Evolutionary conservation across 2,113 vertebrate genomes (phyloP).

Genomic region (Callorhinus ursinus): DNA sequence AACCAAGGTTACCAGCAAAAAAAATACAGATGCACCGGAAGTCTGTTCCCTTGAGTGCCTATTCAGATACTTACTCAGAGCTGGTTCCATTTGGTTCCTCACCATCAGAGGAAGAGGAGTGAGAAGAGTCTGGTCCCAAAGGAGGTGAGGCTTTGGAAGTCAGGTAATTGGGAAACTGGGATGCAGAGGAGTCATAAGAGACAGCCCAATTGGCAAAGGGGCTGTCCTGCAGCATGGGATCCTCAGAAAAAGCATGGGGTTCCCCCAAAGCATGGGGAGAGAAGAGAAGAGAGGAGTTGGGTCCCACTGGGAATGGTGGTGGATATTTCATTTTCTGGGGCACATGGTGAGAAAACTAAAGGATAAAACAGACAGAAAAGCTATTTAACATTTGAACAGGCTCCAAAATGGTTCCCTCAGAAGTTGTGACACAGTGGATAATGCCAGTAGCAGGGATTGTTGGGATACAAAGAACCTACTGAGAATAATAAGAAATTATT

Average conservation of each 20-base stretch:
- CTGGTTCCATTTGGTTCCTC: slow-evolving; percentile 92
- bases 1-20: not conserved
- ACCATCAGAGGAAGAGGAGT: slow-evolving; percentile 92
- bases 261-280: slow-evolving; percentile 83
- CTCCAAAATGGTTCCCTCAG: slow-evolving; percentile 7
- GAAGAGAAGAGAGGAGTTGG: slow-evolving; percentile 87
- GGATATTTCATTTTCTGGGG: slow-evolving; percentile 91
- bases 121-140: slow-evolving; percentile 90
- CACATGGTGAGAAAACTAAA: slow-evolving; percentile 82
- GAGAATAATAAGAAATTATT: slow-evolving; percentile 61
- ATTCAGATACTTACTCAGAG: slow-evolving; percentile 88
- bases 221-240: slow-evolving; percentile 88
- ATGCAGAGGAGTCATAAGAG: slow-evolving; percentile 88
- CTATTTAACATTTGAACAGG: slow-evolving; percentile 71
- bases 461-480: slow-evolving; percentile 57
- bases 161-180: slow-evolving; percentile 89
- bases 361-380: slow-evolving; percentile 72
- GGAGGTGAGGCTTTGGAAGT: slow-evolving; percentile 83
- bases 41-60: not conserved
- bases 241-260: slow-evolving; percentile 87
- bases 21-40: not conserved
- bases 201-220: slow-evolving; percentile 91
- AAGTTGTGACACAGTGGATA: slow-evolving; percentile 16
- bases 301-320: slow-evolving; percentile 88
- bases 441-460: not conserved